Evolutionary conservation across 2,888 invertebrate species (phyloP).

Genomic region (Eupithecia subfuscata): DNA sequence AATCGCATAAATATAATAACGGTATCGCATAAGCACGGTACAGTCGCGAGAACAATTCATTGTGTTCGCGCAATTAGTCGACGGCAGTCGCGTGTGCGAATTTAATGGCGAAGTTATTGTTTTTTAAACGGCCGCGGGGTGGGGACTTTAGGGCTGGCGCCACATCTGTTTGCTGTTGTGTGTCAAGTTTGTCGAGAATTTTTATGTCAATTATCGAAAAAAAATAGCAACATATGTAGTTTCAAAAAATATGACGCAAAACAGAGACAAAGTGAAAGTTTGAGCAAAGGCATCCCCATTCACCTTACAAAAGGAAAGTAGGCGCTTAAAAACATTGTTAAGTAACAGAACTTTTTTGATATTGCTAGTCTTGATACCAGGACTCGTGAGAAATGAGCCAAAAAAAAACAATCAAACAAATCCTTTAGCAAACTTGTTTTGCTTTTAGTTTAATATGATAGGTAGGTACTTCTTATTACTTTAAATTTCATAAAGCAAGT

Average conservation of each 20-base stretch:
- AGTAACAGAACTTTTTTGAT: no score
- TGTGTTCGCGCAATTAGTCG: slow-evolving; percentile 75
- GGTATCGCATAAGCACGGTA: slow-evolving; percentile 31
- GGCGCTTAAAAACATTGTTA: no score
- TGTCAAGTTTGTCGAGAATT: neutral
- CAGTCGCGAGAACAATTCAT: slow-evolving; percentile 56
- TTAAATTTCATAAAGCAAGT: no score
- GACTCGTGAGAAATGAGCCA: no score
- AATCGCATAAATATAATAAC: neutral
- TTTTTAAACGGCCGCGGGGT: slow-evolving; percentile 58
- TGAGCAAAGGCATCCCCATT: no score
- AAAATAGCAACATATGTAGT: no score
- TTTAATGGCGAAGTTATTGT: slow-evolving; percentile 81
- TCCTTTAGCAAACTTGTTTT: neutral
- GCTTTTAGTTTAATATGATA: neutral
- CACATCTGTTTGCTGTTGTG: neutral
- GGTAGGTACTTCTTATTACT: no score
- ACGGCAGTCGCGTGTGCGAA: slow-evolving; percentile 73
- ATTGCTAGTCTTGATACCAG: no score
- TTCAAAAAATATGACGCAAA: no score
- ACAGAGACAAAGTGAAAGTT: no score
- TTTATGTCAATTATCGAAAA: no score
- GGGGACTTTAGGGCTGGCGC: slow-evolving; percentile 27
- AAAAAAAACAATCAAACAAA: neutral
- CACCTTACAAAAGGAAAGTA: no score